Base-by-base conservation (phyloP, 2,797 vertebrate species). In the Moxostoma hubbsi region DNA sequence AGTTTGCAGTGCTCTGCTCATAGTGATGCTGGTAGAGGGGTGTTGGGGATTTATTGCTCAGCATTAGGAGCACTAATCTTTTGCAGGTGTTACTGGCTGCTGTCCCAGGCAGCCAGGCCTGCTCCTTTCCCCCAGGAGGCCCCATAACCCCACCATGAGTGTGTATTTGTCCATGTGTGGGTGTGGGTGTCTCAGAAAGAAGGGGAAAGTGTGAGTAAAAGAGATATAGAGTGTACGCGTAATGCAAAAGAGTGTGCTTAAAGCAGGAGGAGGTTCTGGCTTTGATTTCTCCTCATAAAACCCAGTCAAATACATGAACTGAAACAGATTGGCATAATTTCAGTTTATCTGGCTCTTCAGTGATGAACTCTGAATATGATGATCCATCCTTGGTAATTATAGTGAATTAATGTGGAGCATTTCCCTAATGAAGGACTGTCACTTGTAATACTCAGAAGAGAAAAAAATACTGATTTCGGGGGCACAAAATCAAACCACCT, bases 31-130 rank as follows among this genome's bases (percentile, higher is more conserved):
- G 13, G 85, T 81, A 85, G 83, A 87, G 88, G 89, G 89, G 90
- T 91, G 89, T 90, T 91, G 89, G 91, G 92, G 92, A 93, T 93
- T 94, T 94, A 94, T 94, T 92, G 89, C 90, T 86, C 70, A 51
- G 89, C 90, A 93, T 94, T 93, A 93, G 88, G 79, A 91, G 83
- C 89, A 88, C 92, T 94, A 94, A 95, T 94, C 93, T 94, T 87
- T 94, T 94, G 93, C 94, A 94, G 93, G 93, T 94, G 94, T 93
- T 94, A 89, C 91, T 91, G 92, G 89, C 91, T 89, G 89, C 87
- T 90, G 88, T 92, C 90, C 83, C 87, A 86, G 87, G 86, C 89
- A 84, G 82, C 88, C 82, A 77, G 77, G 87, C 84, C 85, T 81
- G 80, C 85, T 85, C 87, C 83, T 79, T 87, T 86, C 83, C 75